These are phyloP conservation scores for Xenotilapia caudafasciata DNA, from an alignment of 2,113 vertebrate genomes.

Conservation along the genomic window DNA sequence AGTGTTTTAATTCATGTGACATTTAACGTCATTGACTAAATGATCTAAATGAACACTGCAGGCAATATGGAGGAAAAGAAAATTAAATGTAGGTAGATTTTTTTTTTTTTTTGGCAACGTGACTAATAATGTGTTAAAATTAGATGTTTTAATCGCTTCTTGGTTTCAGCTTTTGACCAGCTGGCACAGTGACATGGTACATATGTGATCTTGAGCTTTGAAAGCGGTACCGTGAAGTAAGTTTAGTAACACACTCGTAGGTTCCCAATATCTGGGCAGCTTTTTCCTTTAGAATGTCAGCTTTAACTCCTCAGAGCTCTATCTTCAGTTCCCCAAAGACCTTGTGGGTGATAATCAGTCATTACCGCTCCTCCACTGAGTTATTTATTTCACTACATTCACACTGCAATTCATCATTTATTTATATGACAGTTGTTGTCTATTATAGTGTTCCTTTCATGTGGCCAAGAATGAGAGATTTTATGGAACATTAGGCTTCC, in stretches of 20 bases:
- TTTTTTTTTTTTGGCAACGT: not conserved
- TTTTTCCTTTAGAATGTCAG: not conserved
- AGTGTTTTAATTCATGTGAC: not conserved
- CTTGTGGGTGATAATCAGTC: constrained; percentile 48
- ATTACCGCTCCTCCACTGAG: constrained; percentile 19
- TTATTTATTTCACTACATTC: constrained; percentile 48
- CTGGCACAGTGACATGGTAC: not conserved
- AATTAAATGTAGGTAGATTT: not conserved
- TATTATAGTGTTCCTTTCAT: constrained; percentile 54
- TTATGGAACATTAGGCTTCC: constrained; percentile 65
- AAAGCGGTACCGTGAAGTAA: not conserved
- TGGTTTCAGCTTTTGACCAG: not conserved
- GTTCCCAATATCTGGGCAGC: not conserved
- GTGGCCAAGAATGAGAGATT: constrained; percentile 58
- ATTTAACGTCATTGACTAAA: not conserved
- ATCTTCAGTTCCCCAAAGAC: constrained; percentile 32
- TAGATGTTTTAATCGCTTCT: not conserved
- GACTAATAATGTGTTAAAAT: not conserved
- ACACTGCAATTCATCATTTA: constrained; percentile 55
- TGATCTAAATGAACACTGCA: not conserved
- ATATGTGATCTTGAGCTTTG: not conserved
- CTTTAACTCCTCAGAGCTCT: constrained; percentile 19
- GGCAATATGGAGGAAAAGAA: not conserved
- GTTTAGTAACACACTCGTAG: not conserved
- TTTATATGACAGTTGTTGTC: constrained; percentile 63